These are phyloP conservation scores for Mormyrops attenuatus DNA, from an alignment of 2,797 vertebrate genomes.

Conservation along the genomic window DNA sequence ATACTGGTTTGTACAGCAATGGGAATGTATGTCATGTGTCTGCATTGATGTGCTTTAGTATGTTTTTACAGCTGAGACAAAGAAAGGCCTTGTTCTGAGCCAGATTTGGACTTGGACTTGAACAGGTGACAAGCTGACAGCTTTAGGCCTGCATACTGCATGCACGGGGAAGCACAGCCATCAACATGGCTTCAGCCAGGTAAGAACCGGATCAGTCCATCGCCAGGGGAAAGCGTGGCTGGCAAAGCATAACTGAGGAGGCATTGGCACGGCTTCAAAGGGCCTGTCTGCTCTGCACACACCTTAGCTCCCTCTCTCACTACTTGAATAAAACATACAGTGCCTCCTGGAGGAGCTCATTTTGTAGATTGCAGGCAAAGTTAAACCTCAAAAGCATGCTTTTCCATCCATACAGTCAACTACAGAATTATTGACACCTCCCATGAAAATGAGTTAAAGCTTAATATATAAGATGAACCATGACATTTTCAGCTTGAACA, in stretches of 20 bases:
- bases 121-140: conserved; percentile 5
- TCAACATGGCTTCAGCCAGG: conserved; percentile 8
- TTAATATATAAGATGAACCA: neutral
- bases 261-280: conserved; percentile 16
- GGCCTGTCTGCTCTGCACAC: neutral
- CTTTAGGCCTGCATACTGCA: neutral
- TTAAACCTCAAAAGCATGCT: neutral
- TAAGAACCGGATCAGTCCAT: conserved; percentile 6
- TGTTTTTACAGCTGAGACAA: neutral
- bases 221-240: neutral
- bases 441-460: neutral
- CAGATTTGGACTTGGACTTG: neutral
- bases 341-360: neutral
- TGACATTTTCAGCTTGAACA: neutral
- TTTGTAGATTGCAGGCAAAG: neutral
- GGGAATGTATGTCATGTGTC: neutral
- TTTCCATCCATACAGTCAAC: neutral
- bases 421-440: neutral
- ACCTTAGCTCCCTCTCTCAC: neutral
- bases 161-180: conserved; percentile 9
- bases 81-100: neutral
- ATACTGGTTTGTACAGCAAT: neutral
- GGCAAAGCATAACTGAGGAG: conserved; percentile 19
- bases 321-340: conserved; percentile 10
- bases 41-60: neutral